Percentiles rank a stretch among this genome's conserved stretches.
Conservation (phyloP, 2,113 vertebrate genomes). For the Megaceryle torquata region DNA sequence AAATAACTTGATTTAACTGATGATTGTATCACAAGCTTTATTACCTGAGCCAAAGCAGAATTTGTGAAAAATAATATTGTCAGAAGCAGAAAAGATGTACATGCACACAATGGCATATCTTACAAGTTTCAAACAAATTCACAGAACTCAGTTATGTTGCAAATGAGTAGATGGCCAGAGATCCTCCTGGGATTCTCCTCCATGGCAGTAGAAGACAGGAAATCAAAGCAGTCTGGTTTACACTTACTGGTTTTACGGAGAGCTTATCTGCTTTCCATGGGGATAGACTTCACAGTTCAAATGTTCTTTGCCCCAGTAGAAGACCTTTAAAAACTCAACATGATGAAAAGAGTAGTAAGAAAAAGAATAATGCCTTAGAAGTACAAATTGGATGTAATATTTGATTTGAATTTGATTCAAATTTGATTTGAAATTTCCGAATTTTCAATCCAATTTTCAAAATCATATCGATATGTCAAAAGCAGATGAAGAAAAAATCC, state of each 20-base stretch:
- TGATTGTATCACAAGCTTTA: neutral
- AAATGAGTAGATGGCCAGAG: neutral
- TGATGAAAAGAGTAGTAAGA: neutral
- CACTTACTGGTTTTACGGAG: neutral
- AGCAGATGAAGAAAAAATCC: neutral
- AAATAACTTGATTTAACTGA: neutral
- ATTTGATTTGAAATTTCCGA: too few relatives aligned
- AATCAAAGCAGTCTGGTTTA: neutral
- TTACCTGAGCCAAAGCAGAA: neutral
- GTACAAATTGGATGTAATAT: neutral
- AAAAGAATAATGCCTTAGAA: neutral
- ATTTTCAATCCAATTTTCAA: too few relatives aligned
- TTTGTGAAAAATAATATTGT: neutral
- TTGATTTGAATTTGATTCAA: too few relatives aligned
- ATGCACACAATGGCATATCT: neutral
- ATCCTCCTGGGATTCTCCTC: neutral
- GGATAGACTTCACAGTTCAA: neutral
- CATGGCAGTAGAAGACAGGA: neutral
- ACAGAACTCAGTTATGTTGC: neutral
- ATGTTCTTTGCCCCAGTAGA: neutral
- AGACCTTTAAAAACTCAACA: neutral
- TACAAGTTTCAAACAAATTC: neutral
- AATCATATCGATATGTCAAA: neutral
- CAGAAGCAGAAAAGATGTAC: neutral
- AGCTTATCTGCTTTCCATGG: neutral